Conservation (phyloP, 2,888 invertebrate genomes). For the Melanostoma mellinum region DNA sequence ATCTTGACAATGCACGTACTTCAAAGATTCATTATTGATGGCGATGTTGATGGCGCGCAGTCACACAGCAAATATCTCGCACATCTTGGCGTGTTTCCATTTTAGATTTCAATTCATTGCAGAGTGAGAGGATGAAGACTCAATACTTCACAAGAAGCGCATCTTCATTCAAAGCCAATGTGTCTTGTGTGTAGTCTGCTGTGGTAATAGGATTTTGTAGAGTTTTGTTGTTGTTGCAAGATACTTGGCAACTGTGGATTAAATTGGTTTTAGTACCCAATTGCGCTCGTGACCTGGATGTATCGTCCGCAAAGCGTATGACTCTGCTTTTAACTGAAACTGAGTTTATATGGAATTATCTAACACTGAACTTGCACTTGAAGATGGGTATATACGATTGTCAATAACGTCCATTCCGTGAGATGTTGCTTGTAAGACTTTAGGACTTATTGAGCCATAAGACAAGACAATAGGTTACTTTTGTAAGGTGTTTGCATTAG, state of each 20-base stretch:
- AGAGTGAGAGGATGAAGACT: not conserved
- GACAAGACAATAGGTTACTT: not conserved
- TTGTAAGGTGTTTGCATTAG: not conserved
- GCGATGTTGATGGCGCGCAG: slow-evolving; percentile 23
- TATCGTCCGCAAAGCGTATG: slow-evolving; percentile 24
- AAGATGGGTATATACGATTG: slow-evolving; percentile 4
- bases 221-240: slow-evolving; percentile 5
- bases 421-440: not conserved
- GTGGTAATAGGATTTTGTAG: slow-evolving; percentile 30
- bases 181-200: slow-evolving; percentile 7
- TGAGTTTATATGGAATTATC: slow-evolving; percentile 38
- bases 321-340: not conserved
- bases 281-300: slow-evolving; percentile 57
- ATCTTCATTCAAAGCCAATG: slow-evolving; percentile 57
- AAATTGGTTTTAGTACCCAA: slow-evolving; percentile 35
- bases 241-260: slow-evolving; percentile 10
- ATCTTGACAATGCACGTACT: slow-evolving; percentile 67
- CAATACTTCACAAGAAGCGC: not conserved
- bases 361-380: slow-evolving; percentile 69
- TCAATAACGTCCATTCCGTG: not conserved
- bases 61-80: slow-evolving; percentile 27
- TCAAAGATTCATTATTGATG: slow-evolving; percentile 33
- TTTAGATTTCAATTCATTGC: slow-evolving; percentile 41
- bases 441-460: not conserved
- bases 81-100: slow-evolving; percentile 22